A percentile compares a stretch with the other conserved stretches of the same genome.
Evolutionary conservation across 1,140 invertebrate genomes (phyloP).

Genomic region (Ridgeia piscesae): DNA sequence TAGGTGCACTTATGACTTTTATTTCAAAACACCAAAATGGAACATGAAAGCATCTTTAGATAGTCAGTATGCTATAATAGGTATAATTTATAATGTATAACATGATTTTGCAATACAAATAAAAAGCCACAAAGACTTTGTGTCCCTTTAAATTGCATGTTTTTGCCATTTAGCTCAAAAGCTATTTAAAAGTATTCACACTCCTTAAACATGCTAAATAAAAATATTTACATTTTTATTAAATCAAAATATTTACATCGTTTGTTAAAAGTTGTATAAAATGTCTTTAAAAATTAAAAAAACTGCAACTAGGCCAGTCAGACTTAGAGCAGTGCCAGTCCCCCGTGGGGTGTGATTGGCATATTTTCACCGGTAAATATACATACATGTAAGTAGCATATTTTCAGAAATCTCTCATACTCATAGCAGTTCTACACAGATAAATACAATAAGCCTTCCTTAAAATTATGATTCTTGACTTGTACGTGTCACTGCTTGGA

Average conservation of each 20-base stretch:
- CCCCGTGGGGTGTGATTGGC: neutral
- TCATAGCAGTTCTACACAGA: neutral
- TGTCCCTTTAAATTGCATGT: neutral
- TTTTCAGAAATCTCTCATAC: neutral
- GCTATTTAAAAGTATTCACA: neutral
- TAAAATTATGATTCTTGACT: too few species aligned
- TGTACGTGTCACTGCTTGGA: neutral
- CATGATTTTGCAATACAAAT: too few species aligned
- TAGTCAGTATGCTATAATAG: too few species aligned
- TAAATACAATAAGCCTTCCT: neutral
- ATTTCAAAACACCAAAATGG: too few species aligned
- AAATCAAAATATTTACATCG: neutral
- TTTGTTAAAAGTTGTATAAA: neutral
- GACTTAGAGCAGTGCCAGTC: neutral
- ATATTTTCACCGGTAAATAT: neutral
- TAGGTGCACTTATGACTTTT: too few species aligned
- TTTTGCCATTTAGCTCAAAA: neutral
- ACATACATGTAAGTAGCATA: neutral
- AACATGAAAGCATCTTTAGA: too few species aligned
- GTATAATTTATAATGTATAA: too few species aligned
- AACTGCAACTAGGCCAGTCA: neutral
- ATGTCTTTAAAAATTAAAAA: neutral
- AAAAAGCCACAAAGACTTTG: too few species aligned
- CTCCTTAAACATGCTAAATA: neutral
- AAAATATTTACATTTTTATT: neutral